phyloP scores from a whole-genome alignment of 2,113 vertebrate genomes.

The Porphyrio hochstetteri region DNA sequence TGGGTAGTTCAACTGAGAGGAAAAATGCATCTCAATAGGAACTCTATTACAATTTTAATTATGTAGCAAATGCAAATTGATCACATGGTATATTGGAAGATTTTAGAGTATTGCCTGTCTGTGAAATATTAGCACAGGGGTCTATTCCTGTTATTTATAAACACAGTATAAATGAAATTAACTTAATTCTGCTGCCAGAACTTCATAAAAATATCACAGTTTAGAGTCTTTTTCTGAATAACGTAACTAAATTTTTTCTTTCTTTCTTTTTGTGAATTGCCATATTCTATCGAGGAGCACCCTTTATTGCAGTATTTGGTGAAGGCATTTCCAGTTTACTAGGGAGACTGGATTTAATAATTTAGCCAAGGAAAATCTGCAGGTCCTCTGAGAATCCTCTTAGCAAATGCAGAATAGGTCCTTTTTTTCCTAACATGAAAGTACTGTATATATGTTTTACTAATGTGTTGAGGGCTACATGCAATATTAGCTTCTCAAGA shows the following conservation, averaged over 20 bases:
- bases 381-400: background rate
- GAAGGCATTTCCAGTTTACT: constrained; percentile 38
- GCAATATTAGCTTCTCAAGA: background rate
- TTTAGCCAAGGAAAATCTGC: constrained; percentile 9
- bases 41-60: background rate
- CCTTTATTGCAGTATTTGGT: constrained; percentile 7
- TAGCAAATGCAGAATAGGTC: background rate
- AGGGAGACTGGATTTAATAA: constrained; percentile 23
- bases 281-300: background rate
- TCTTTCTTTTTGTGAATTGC: background rate
- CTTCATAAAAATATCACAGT: background rate
- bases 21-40: background rate
- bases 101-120: background rate
- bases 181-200: background rate
- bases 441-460: background rate
- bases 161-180: background rate
- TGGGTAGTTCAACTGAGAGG: background rate
- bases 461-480: background rate
- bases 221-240: background rate
- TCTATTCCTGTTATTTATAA: background rate
- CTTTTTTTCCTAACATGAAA: background rate
- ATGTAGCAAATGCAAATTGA: background rate
- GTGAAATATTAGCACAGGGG: background rate
- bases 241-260: background rate
- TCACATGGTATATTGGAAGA: background rate